Evolutionary conservation across 2,113 vertebrate species (phyloP), one percentile per base, ranked within the genome.

Genomic region (Cyprinodon brontotheroides): DNA sequence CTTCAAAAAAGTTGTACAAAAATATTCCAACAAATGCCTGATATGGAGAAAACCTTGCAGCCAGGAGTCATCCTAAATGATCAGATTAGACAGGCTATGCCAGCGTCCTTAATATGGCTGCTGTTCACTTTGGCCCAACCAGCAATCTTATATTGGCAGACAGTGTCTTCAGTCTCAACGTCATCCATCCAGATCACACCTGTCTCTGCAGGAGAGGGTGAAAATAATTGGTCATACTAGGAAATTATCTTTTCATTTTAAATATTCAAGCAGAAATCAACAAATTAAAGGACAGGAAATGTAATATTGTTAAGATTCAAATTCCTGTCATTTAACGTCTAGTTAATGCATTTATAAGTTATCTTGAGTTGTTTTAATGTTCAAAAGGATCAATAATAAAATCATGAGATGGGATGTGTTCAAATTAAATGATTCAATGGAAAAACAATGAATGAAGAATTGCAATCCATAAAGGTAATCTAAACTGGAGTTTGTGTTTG

Each of bases 141-240:
- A 11, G 96, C 94, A 86, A 98, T 98, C 85, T 87, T 92, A 81
- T 97, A 99, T 84, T 92, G 89, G 63, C 96, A 92, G 72, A 98
- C 94, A 70, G 83, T 91, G 17, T 95, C 93, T 77, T 99, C 97
- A 0, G 92, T 95, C 22, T 97, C 95, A 1, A 98, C 94, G 0
- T 98, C 97, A 6, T 99, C 97, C 96, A 99, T 97, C 97, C 97
- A 98, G 85, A 99, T 98, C 66, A 94, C 91, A 17, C 96, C 97
- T 0, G 93, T 91, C 60, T 97, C 97, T 98, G 91, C 40, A 29
- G 82, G 41, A 78, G 15, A 45, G 7, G 20, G 15, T 13, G 12
- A 14, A 1, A 61, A 61, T 1, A 61, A 12, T 61, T 4, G 50
- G n/a, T 57, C 17, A 57, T n/a, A 57, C n/a, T 20, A 4, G 20